Base-by-base conservation (phyloP, 2,797 vertebrate genomes). In the Anolis apletophallus region DNA sequence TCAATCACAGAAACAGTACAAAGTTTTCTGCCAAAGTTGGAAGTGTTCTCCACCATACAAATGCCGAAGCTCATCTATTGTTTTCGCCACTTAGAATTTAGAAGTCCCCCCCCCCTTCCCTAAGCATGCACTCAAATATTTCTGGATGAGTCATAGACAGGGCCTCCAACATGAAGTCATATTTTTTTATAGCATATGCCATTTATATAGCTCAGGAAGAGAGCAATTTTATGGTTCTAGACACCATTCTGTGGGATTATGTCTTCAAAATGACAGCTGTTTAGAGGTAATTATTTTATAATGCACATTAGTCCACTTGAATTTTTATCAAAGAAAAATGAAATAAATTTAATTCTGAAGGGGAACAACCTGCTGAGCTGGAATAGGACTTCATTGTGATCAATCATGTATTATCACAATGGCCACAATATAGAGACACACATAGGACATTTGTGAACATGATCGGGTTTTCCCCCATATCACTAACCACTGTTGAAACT, bases 21-120 rank as follows among this genome's bases (percentile, higher is more conserved):
- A 80, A 71, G 69, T 87, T 69, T 76, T 32, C 78, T 89, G 85
- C 88, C 23, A 54, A 89, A 81, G 81, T 87, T 84, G 85, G 88
- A 89, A 89, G 54, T 79, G 64, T 67, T 84, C 72, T 87, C 61
- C 23, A 69, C 52, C 80, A 77, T 55, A 54, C 34, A 77, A 76
- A 72, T 77, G 85, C 81, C 81, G 71, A 74, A 89, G 61, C 71
- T 74, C 80, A 80, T 83, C 68, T 57, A 67, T 80, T 80, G 71
- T 76, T 64, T 89, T 84, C 40, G 36, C 57, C 54, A 54, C 32
- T 86, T 67, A 34, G 55, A 40, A 74, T 19, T 14, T 76, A 59
- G 26, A 85, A 32, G 8, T 68, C 73, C 84, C 19, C n/a, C 61
- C 83, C 74, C 2, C 46, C 46, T n/a, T n/a, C 46, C 76, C 84